phyloP scores from a whole-genome alignment of 1,140 invertebrate genomes.

The Drosophila bocqueti region DNA sequence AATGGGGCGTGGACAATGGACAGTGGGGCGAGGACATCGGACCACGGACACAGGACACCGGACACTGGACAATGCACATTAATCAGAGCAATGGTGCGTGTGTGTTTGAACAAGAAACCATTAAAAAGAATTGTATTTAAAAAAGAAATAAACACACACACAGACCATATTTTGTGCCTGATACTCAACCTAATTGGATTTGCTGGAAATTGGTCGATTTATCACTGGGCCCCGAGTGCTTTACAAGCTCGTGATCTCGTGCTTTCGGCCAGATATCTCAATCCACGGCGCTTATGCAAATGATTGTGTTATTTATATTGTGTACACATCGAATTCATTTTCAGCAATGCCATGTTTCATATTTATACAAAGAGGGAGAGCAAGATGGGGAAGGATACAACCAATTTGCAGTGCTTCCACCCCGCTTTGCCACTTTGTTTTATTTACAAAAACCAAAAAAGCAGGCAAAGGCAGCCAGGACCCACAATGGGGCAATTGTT shows the following conservation, averaged over 20 bases:
- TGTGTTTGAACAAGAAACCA: conserved; percentile 35
- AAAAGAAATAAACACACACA: conserved; percentile 5
- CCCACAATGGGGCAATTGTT: conserved; percentile 73
- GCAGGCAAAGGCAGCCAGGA: conserved; percentile 6
- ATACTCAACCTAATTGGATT: conserved; percentile 45
- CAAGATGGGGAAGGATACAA: conserved; percentile 23
- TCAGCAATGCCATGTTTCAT: conserved; percentile 41
- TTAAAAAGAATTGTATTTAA: conserved; percentile 49
- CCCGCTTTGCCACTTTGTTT: conserved; percentile 49
- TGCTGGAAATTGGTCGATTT: conserved; percentile 44
- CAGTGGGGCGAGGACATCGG: conserved; percentile 47
- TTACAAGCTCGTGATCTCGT: conserved; percentile 35
- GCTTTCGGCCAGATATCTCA: conserved; percentile 28
- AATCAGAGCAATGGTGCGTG: conserved; percentile 60
- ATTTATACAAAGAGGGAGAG: conserved; percentile 24
- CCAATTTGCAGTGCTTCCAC: conserved; percentile 58
- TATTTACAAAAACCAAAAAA: conserved; percentile 57
- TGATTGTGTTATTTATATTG: conserved; percentile 53
- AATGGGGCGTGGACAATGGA: conserved; percentile 29
- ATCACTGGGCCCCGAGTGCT: conserved; percentile 22
- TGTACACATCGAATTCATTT: conserved; percentile 48
- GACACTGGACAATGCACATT: conserved; percentile 60
- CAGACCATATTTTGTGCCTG: not conserved
- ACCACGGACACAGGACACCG: conserved; percentile 39
- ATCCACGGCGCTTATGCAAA: conserved; percentile 39